These are phyloP conservation scores for Orestias chungarensis DNA, from an alignment of 2,797 vertebrate genomes.

Conservation along the genomic window DNA sequence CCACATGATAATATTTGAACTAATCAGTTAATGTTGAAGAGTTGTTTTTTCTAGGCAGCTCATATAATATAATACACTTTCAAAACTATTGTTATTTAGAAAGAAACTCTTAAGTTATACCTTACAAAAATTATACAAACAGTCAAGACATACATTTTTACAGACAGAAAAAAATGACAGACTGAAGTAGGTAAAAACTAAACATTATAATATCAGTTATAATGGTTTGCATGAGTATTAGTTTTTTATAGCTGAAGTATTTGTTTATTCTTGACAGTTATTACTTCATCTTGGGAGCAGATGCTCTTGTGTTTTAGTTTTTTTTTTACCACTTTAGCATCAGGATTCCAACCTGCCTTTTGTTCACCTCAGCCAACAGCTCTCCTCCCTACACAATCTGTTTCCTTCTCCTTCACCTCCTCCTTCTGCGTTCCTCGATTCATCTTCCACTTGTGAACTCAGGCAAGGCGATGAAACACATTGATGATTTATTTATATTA, in stretches of 20 bases:
- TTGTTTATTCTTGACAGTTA: conserved; percentile 41
- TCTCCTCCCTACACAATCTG: conserved; percentile 32
- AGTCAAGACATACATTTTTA: neutral
- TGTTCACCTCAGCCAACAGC: conserved; percentile 36
- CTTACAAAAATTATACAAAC: neutral
- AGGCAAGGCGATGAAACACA: conserved; percentile 39
- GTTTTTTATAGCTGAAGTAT: neutral
- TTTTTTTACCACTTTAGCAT: conserved; percentile 30
- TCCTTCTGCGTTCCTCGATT: conserved; percentile 27
- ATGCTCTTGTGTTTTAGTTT: conserved; percentile 30
- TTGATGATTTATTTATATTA: conserved; percentile 71
- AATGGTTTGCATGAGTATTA: neutral
- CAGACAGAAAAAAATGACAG: no score
- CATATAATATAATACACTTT: no score
- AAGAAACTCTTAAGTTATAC: neutral
- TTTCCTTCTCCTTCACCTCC: conserved; percentile 33
- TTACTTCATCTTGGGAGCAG: conserved; percentile 36
- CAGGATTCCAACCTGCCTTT: conserved; percentile 58
- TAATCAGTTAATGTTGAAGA: neutral
- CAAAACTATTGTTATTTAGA: neutral
- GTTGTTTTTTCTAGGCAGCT: no score
- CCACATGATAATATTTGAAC: neutral
- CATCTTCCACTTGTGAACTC: conserved; percentile 53
- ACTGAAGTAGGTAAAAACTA: neutral
- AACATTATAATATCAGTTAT: neutral